These are phyloP conservation scores for Oedothorax gibbosus DNA, from an alignment of 1,140 invertebrate species.

Conservation along the genomic window DNA sequence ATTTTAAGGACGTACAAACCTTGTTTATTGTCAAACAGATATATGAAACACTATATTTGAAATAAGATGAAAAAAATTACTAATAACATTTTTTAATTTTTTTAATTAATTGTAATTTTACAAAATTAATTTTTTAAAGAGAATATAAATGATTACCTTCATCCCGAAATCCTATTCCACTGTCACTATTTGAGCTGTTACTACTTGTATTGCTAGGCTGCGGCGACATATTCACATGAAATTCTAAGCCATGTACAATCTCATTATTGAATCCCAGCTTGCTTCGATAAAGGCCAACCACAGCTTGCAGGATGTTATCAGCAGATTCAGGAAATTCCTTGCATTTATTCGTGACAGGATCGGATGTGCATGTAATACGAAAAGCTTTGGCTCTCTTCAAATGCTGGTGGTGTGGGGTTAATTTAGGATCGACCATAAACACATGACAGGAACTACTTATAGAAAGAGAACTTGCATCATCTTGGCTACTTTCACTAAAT, in stretches of 20 bases:
- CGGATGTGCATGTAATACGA: conserved; percentile 79
- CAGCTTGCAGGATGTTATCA: conserved; percentile 79
- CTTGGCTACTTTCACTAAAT: conserved; percentile 62
- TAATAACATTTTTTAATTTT: too few relatives aligned
- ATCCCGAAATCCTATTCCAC: conserved; percentile 91
- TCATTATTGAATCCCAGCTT: conserved; percentile 69
- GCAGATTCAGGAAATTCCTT: conserved; percentile 89
- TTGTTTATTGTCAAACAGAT: too few relatives aligned
- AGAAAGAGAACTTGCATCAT: conserved; percentile 57
- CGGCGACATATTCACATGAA: conserved; percentile 72
- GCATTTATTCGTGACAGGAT: conserved; percentile 66
- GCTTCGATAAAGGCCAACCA: conserved; percentile 67
- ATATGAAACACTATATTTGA: too few relatives aligned
- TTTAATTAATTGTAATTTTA: too few relatives aligned
- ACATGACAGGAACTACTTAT: conserved; percentile 94
- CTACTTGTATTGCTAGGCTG: conserved; percentile 81
- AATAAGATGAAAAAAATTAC: neutral
- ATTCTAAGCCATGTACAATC: conserved; percentile 58
- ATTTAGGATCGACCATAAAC: conserved; percentile 89
- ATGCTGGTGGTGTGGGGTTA: conserved; percentile 80
- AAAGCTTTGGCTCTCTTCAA: conserved; percentile 80
- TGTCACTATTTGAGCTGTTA: conserved; percentile 93
- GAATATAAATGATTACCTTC: conserved; percentile 71
- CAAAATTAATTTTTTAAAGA: neutral
- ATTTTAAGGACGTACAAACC: too few relatives aligned